These are phyloP conservation scores for Phrynocephalus versicolor DNA, from an alignment of 2,113 vertebrate species.

Conservation along the genomic window DNA sequence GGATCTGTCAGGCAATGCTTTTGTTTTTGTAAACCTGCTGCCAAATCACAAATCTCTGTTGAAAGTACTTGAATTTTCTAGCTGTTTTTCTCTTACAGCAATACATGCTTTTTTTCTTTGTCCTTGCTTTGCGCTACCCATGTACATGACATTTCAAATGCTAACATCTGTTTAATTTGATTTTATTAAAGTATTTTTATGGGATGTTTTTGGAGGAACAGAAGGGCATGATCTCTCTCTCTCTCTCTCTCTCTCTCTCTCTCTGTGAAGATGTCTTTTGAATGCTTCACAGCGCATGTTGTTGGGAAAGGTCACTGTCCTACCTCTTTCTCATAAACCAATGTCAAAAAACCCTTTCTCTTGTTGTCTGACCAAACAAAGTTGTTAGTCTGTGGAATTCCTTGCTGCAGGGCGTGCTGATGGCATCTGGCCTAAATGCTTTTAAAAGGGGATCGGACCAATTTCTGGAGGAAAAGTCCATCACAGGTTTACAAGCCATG, in stretches of 20 bases:
- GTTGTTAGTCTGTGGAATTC: no score
- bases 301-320: not conserved
- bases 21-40: slow-evolving; percentile 50
- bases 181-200: slow-evolving; percentile 24
- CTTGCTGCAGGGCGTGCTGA: no score
- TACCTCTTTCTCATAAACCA: no score
- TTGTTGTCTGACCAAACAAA: no score
- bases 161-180: slow-evolving; percentile 45
- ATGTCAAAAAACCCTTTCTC: no score
- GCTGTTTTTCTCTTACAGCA: slow-evolving; percentile 27
- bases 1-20: slow-evolving; percentile 37
- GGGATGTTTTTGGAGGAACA: slow-evolving; percentile 13
- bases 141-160: slow-evolving; percentile 15
- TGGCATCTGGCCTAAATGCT: no score
- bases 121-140: slow-evolving; percentile 23
- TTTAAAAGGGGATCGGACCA: no score
- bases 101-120: slow-evolving; percentile 28
- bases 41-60: slow-evolving; percentile 47
- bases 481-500: no score
- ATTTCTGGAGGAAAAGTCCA: no score
- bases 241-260: not conserved
- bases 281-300: slow-evolving; percentile 34
- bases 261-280: slow-evolving; percentile 22
- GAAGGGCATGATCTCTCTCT: not conserved
- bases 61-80: slow-evolving; percentile 34